phyloP scores from a whole-genome alignment of 2,888 invertebrate genomes.

The Nymphalis polychloros region DNA sequence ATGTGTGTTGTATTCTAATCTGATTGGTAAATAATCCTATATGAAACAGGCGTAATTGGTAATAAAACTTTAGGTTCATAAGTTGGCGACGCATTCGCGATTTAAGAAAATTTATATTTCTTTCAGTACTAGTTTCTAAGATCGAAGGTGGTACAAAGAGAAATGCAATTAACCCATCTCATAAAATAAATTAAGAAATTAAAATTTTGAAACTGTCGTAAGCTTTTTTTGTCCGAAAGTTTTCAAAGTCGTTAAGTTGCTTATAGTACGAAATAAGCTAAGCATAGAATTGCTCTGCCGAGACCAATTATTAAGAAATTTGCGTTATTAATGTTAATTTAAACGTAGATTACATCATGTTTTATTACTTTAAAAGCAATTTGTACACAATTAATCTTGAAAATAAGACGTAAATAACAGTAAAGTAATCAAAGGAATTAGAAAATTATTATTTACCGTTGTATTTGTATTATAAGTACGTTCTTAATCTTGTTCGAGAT shows the following conservation, averaged over 20 bases:
- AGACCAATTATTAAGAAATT: constrained; percentile 18
- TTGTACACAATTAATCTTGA: constrained; percentile 24
- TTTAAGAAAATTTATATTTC: too few species aligned
- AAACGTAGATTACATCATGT: constrained; percentile 16
- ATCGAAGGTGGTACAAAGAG: too few species aligned
- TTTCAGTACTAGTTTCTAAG: too few species aligned
- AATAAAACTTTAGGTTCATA: too few species aligned
- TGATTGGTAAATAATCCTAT: too few species aligned
- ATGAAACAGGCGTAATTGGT: too few species aligned
- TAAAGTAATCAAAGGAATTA: constrained; percentile 15
- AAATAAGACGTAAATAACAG: constrained; percentile 13
- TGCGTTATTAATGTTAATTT: constrained; percentile 16
- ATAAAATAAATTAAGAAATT: too few species aligned
- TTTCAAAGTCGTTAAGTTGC: neutral
- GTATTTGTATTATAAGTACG: neutral
- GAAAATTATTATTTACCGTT: constrained; percentile 2
- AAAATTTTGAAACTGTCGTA: too few species aligned
- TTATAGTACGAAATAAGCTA: constrained; percentile 3
- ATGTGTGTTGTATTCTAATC: too few species aligned
- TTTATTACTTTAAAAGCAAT: constrained; percentile 21
- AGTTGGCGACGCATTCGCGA: too few species aligned
- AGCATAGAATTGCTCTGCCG: constrained; percentile 1
- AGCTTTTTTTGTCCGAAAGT: neutral
- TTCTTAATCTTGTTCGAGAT: neutral
- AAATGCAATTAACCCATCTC: too few species aligned